These are phyloP conservation scores for Spondyliosoma cantharus DNA, from an alignment of 2,797 vertebrate genomes.

Conservation along the genomic window DNA sequence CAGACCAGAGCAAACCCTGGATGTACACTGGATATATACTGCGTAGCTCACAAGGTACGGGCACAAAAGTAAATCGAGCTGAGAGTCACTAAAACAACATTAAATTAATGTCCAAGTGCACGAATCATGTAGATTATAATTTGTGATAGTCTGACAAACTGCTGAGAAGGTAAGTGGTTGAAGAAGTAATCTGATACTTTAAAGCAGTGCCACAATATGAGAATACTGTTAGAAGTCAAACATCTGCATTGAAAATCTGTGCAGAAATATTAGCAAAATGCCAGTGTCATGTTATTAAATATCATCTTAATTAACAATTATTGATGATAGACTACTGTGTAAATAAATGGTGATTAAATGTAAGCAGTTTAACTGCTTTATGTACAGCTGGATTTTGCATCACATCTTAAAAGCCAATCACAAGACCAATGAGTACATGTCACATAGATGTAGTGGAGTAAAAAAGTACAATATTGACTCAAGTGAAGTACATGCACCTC, in stretches of 20 bases:
- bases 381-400: not conserved
- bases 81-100: no score
- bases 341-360: not conserved
- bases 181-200: not conserved
- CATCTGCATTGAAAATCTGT: not conserved
- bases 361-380: not conserved
- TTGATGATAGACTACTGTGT: not conserved
- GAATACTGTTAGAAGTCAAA: not conserved
- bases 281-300: not conserved
- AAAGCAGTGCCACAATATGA: not conserved
- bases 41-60: no score
- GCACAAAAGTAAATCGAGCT: no score
- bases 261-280: not conserved
- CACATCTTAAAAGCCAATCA: not conserved
- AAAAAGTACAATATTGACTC: not conserved
- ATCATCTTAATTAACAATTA: not conserved
- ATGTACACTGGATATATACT: no score
- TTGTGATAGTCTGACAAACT: no score
- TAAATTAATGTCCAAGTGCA: no score
- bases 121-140: no score
- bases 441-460: not conserved
- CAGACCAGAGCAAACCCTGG: no score
- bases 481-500: not conserved
- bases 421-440: no score
- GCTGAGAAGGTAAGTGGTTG: not conserved